Evolutionary conservation across 2,888 invertebrate genomes (phyloP).

Genomic region (Poecilus cupreus): DNA sequence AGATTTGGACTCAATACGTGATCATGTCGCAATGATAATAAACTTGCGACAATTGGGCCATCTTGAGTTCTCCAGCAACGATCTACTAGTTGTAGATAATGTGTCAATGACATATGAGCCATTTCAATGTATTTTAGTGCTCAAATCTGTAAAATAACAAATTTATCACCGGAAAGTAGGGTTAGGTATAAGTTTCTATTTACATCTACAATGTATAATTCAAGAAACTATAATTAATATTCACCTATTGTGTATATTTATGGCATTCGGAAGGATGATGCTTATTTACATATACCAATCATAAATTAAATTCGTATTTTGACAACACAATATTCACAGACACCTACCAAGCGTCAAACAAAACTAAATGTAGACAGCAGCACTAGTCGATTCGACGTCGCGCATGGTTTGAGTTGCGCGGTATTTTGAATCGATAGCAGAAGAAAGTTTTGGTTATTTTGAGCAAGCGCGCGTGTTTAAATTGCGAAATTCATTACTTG

Average conservation of each 20-base stretch:
- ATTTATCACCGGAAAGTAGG: slow-evolving; percentile 3
- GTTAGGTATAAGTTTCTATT: not conserved
- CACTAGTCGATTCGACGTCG: not conserved
- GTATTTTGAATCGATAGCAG: not conserved
- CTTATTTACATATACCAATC: not conserved
- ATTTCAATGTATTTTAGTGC: slow-evolving; percentile 61
- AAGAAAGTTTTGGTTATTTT: slow-evolving; percentile 25
- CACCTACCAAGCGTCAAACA: not conserved
- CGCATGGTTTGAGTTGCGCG: not conserved
- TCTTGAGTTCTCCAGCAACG: slow-evolving; percentile 79
- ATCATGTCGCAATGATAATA: slow-evolving; percentile 81
- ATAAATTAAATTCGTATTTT: not conserved
- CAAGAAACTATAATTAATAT: not conserved
- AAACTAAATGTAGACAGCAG: not conserved
- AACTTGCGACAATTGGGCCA: slow-evolving; percentile 77
- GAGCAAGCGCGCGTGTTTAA: not conserved
- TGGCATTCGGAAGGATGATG: not conserved
- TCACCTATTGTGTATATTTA: not conserved
- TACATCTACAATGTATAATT: not conserved
- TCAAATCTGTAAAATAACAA: slow-evolving; percentile 2
- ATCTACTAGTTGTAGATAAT: slow-evolving; percentile 74
- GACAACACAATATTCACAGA: not conserved
- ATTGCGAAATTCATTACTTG: not conserved
- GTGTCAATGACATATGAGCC: slow-evolving; percentile 70
- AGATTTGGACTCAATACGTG: slow-evolving; percentile 83